These are phyloP conservation scores for Cervus canadensis DNA, from an alignment of 2,113 vertebrate genomes.

Conservation along the genomic window DNA sequence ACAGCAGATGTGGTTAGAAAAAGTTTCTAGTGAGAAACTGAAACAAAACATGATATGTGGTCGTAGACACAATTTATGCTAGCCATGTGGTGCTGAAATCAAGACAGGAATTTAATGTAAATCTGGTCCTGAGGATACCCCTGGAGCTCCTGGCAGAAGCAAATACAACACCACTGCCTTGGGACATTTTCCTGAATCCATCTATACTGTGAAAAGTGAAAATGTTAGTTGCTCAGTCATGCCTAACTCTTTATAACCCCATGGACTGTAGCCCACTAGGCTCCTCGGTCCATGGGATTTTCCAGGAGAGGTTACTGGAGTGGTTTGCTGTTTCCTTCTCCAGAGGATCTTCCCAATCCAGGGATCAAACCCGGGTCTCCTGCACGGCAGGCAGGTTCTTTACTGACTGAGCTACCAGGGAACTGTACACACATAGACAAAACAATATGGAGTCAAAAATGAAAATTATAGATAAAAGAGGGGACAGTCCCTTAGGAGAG, in stretches of 20 bases:
- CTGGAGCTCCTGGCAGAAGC: not conserved
- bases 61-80: not conserved
- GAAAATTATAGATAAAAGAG: not conserved
- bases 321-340: not conserved
- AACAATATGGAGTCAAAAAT: not conserved
- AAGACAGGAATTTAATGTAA: not conserved
- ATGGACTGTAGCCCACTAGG: not conserved
- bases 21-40: not conserved
- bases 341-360: not conserved
- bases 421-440: not conserved
- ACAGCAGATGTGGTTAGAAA: not conserved
- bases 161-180: not conserved
- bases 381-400: not conserved
- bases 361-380: not conserved
- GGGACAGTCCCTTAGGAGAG: not conserved
- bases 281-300: not conserved
- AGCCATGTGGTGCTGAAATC: not conserved
- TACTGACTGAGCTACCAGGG: not conserved
- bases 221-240: not conserved
- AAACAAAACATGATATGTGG: not conserved
- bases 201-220: not conserved
- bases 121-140: not conserved
- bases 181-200: not conserved
- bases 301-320: not conserved
- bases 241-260: not conserved